Conservation (phyloP, 2,888 invertebrate genomes). For the Lochmaea capreae region DNA sequence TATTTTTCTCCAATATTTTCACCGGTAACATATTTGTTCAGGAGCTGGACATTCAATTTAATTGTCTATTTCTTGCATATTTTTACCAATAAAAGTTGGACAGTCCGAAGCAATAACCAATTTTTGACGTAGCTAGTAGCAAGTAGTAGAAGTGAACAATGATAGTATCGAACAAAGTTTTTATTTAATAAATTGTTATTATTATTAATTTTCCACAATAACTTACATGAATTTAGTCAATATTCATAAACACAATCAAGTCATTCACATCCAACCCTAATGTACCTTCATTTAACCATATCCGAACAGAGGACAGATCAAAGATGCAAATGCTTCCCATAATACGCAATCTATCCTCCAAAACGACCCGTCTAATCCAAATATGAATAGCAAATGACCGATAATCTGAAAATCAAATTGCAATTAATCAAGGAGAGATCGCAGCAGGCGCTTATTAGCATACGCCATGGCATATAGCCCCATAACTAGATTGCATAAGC, state of each 20-base stretch:
- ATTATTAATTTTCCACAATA: background rate
- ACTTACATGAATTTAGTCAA: background rate
- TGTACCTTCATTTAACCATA: constrained; percentile 17
- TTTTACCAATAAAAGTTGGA: too few species aligned
- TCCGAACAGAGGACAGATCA: constrained; percentile 25
- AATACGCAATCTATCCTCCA: constrained; percentile 33
- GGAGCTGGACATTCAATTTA: too few species aligned
- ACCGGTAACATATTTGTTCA: too few species aligned
- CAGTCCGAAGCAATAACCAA: too few species aligned
- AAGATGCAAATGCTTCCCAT: constrained; percentile 40
- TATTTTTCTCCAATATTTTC: too few species aligned
- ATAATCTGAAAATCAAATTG: constrained; percentile 64
- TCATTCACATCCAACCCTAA: constrained; percentile 8
- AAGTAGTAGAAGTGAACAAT: too few species aligned
- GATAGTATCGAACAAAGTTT: too few species aligned
- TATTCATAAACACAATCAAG: constrained; percentile 22
- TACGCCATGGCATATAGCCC: constrained; percentile 50
- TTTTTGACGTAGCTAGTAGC: too few species aligned
- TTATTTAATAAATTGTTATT: too few species aligned
- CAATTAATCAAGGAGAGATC: constrained; percentile 62
- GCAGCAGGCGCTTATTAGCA: constrained; percentile 56
- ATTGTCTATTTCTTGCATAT: too few species aligned
- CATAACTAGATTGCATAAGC: constrained; percentile 58
- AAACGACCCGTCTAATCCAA: constrained; percentile 47
- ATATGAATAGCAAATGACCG: constrained; percentile 58